Conservation (phyloP, 64 coral and sea anemone genomes). For the Astreopora myriophthalma region DNA sequence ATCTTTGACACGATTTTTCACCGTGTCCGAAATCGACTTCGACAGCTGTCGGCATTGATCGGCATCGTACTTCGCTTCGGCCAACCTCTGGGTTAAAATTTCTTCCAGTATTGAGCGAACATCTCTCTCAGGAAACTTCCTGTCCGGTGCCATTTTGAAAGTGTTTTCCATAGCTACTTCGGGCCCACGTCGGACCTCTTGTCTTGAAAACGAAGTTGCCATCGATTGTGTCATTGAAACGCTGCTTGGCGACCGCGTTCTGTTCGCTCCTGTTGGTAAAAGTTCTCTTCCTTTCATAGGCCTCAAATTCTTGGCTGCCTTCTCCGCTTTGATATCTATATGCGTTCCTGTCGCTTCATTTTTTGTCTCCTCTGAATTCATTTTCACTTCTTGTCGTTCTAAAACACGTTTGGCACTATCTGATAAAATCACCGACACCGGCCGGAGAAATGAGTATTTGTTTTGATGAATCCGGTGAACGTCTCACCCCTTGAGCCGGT, state of each 20-base stretch:
- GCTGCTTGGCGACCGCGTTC: slow-evolving; percentile 37
- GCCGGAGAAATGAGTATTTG: neutral
- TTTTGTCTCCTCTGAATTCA: neutral
- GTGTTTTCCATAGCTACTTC: slow-evolving; percentile 73
- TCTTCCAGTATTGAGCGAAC: slow-evolving; percentile 74
- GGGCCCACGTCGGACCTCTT: slow-evolving; percentile 35
- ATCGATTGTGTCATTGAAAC: slow-evolving; percentile 23
- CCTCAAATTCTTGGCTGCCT: slow-evolving; percentile 75
- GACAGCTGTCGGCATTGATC: slow-evolving; percentile 80
- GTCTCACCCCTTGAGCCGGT: neutral
- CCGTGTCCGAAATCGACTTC: slow-evolving; percentile 83
- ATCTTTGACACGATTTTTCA: slow-evolving; percentile 81
- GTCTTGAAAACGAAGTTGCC: slow-evolving; percentile 7
- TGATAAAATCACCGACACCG: neutral
- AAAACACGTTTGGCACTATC: neutral
- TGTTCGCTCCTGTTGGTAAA: neutral
- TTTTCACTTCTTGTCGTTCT: neutral
- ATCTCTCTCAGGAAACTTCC: slow-evolving; percentile 71
- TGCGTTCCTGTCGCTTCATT: neutral
- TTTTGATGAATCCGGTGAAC: neutral
- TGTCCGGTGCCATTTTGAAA: slow-evolving; percentile 77
- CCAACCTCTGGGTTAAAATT: slow-evolving; percentile 75
- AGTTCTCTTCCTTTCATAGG: slow-evolving; percentile 30
- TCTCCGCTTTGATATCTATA: slow-evolving; percentile 53
- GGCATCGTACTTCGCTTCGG: slow-evolving; percentile 78